Conservation (phyloP, 2,797 vertebrate species). For the Sebastes cheni region DNA sequence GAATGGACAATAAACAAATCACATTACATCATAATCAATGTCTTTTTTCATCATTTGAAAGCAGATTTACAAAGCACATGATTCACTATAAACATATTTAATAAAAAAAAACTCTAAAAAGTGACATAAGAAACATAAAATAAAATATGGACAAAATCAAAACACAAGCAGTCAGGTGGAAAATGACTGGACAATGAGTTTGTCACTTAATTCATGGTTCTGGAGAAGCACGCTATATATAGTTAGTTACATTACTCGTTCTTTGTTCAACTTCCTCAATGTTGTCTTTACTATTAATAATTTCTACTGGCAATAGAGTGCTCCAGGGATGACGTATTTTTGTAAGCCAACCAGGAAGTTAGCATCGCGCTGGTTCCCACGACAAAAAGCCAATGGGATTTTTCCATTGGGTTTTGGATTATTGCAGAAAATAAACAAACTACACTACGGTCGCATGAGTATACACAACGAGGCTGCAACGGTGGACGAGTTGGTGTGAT, state of each 20-base stretch:
- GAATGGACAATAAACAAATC: background rate
- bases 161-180: background rate
- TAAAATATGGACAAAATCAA: background rate
- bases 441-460: too few species aligned
- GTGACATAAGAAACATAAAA: background rate
- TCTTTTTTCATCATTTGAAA: background rate
- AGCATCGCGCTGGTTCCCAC: too few species aligned
- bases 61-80: background rate
- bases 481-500: too few species aligned
- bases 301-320: background rate
- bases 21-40: background rate
- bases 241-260: background rate
- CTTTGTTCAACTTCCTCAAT: background rate
- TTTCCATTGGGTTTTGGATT: too few species aligned
- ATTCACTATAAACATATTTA: background rate
- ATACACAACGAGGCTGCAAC: too few species aligned
- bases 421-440: too few species aligned
- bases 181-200: background rate
- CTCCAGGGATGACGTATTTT: too few species aligned
- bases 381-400: too few species aligned
- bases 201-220: background rate
- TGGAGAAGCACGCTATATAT: background rate
- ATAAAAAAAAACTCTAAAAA: background rate
- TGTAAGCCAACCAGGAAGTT: too few species aligned
- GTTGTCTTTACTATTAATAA: background rate